Percentiles rank a stretch among this genome's conserved stretches.
These are phyloP conservation scores for Acleris literana DNA, from an alignment of 2,888 invertebrate species.

Conservation along the genomic window DNA sequence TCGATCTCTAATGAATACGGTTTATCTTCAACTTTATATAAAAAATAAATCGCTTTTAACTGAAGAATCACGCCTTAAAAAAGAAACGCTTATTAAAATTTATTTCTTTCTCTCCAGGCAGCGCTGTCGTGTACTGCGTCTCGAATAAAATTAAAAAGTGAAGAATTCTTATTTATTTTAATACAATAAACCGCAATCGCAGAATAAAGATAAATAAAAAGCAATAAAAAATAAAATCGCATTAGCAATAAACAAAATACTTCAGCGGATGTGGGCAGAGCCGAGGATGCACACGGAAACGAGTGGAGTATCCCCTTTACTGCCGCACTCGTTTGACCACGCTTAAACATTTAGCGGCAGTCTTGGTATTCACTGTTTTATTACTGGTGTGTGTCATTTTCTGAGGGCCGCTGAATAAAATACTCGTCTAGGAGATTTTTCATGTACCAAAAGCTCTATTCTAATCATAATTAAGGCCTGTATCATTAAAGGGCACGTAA, in stretches of 20 bases:
- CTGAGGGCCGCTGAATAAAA: no score
- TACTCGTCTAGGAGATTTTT: no score
- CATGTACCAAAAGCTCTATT: no score
- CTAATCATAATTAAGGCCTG: neutral
- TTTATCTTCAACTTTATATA: conserved; percentile 82
- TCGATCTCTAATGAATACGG: conserved; percentile 83
- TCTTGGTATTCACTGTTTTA: no score
- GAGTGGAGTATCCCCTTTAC: conserved; percentile 48
- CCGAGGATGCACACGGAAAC: conserved; percentile 66
- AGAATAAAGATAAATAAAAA: conserved; percentile 84
- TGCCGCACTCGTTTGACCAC: neutral
- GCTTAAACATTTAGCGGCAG: neutral
- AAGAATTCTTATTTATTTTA: conserved; percentile 84
- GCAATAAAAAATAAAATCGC: conserved; percentile 84
- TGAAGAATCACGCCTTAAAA: conserved; percentile 84
- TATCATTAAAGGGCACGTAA: neutral
- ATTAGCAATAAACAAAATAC: conserved; percentile 85
- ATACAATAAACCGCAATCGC: conserved; percentile 84
- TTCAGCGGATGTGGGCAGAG: conserved; percentile 83
- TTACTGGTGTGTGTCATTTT: no score
- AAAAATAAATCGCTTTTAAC: conserved; percentile 83
- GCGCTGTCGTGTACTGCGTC: conserved; percentile 80
- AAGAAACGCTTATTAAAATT: conserved; percentile 84
- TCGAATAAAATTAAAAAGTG: conserved; percentile 83
- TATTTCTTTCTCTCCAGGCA: conserved; percentile 82